Conservation (phyloP, 2,113 vertebrate genomes). For the Stercorarius parasiticus region DNA sequence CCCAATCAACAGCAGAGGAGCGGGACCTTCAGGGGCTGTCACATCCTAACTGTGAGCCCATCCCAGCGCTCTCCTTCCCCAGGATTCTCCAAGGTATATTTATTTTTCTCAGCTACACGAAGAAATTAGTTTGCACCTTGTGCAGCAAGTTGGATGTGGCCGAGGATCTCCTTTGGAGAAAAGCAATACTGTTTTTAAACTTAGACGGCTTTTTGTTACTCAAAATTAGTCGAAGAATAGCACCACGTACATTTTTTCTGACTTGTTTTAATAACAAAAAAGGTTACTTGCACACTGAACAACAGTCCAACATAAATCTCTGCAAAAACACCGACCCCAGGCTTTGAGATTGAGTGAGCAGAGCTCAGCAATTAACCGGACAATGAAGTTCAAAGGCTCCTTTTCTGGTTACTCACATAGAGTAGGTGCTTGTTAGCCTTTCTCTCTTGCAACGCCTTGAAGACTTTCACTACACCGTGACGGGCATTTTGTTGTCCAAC, state of each 20-base stretch:
- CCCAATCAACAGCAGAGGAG: not conserved
- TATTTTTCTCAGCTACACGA: not conserved
- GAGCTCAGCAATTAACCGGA: not conserved
- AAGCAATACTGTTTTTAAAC: not conserved
- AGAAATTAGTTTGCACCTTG: not conserved
- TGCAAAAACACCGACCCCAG: not conserved
- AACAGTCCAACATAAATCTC: not conserved
- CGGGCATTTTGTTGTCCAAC: conserved; percentile 97
- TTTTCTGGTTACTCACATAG: conserved; percentile 84
- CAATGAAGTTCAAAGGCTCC: not conserved
- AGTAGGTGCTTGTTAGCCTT: conserved; percentile 97
- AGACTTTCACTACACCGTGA: conserved; percentile 95
- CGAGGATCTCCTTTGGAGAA: not conserved
- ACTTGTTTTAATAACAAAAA: not conserved
- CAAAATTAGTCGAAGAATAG: not conserved
- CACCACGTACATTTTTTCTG: not conserved
- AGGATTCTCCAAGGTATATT: not conserved
- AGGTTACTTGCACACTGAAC: not conserved
- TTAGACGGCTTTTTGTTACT: not conserved
- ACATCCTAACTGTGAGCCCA: not conserved
- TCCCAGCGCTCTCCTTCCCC: not conserved
- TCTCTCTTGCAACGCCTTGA: conserved; percentile 92
- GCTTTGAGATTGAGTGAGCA: not conserved
- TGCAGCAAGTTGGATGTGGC: not conserved
- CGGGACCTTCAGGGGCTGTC: not conserved